Percentiles rank a stretch among this genome's conserved stretches.
phyloP scores from a whole-genome alignment of 1,140 invertebrate species.

The Zaprionus africanus region DNA sequence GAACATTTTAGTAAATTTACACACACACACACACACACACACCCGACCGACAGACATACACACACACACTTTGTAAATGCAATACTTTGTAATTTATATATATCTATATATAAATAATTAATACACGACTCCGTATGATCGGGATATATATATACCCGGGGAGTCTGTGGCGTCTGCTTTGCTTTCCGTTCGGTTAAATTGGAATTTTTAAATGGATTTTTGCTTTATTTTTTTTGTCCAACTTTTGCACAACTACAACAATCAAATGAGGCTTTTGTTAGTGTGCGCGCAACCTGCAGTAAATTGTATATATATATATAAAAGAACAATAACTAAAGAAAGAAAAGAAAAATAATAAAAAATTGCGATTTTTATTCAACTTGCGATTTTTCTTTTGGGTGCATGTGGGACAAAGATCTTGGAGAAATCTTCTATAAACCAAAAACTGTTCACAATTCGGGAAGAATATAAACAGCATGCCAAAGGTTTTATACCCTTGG shows the following conservation, averaged over 20 bases:
- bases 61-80: slow-evolving; percentile 36
- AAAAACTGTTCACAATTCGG: too few relatives aligned
- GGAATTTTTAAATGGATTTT: slow-evolving; percentile 59
- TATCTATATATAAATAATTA: slow-evolving; percentile 24
- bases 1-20: slow-evolving; percentile 69
- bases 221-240: slow-evolving; percentile 17
- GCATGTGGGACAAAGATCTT: background rate
- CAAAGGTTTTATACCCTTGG: too few relatives aligned
- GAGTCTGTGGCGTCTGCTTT: background rate
- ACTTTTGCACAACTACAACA: slow-evolving; percentile 32
- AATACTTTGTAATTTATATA: slow-evolving; percentile 48
- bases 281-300: slow-evolving; percentile 62
- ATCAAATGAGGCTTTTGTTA: slow-evolving; percentile 23
- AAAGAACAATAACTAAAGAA: slow-evolving; percentile 28
- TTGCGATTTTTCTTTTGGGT: background rate
- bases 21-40: slow-evolving; percentile 42
- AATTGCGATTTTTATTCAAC: slow-evolving; percentile 13
- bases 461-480: too few relatives aligned
- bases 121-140: background rate
- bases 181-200: slow-evolving; percentile 55
- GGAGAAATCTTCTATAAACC: too few relatives aligned
- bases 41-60: slow-evolving; percentile 23
- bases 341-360: slow-evolving; percentile 17
- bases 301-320: slow-evolving; percentile 59
- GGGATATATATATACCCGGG: background rate